These are phyloP conservation scores for Marronus borbonicus DNA, from an alignment of 2,888 invertebrate genomes.

Conservation along the genomic window DNA sequence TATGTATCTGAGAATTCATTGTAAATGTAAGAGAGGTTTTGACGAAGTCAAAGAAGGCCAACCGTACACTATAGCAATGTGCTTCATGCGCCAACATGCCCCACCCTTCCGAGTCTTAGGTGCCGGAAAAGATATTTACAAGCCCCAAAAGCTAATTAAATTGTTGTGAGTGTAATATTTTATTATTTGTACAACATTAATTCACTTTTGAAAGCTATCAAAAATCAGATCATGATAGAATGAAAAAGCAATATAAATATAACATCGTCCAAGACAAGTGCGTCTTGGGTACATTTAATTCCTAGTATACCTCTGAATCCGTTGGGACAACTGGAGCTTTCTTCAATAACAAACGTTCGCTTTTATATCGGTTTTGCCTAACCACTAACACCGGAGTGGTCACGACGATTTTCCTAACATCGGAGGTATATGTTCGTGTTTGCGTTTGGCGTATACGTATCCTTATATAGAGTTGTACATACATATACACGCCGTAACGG, in stretches of 20 bases:
- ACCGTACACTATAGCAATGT: no score
- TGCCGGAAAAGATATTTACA: no score
- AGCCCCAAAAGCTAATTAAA: no score
- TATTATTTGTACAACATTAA: no score
- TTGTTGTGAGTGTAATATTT: no score
- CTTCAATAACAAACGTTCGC: slow-evolving; percentile 32
- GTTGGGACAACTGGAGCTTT: background rate
- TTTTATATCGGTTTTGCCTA: slow-evolving; percentile 28
- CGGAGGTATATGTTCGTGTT: slow-evolving; percentile 18
- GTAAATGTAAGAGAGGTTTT: no score
- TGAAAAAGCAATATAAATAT: background rate
- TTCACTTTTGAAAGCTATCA: no score
- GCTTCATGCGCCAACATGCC: no score
- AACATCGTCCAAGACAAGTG: slow-evolving; percentile 1
- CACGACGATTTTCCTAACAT: slow-evolving; percentile 10
- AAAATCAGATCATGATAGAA: no score
- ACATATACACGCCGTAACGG: background rate
- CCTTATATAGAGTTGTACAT: background rate
- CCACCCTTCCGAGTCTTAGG: no score
- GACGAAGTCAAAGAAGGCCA: no score
- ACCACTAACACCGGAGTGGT: background rate
- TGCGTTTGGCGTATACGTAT: background rate
- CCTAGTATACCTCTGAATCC: slow-evolving; percentile 11
- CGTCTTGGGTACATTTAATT: background rate
- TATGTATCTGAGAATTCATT: no score